Base-by-base conservation (phyloP, 2,888 invertebrate genomes). In the Melolontha melolontha region DNA sequence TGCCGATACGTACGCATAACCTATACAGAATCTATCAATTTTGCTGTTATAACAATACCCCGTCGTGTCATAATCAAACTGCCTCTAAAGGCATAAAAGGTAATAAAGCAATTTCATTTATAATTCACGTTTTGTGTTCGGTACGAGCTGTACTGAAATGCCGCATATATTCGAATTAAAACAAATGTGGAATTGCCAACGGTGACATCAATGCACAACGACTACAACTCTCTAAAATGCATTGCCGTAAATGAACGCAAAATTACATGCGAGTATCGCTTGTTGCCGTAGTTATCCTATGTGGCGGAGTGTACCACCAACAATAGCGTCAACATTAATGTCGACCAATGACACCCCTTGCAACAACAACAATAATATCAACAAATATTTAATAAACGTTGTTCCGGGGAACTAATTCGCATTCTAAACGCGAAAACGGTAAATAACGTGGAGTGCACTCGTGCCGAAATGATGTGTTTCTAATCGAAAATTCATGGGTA, bases 301-400 rank as follows among this genome's bases (percentile, higher is more conserved):
- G 10, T 34, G 34, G 6, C 1, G 6, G 34, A 8, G 6, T 34
- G 34, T 34, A 34, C 34, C 4, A 6, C 10, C 34, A 34, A 34
- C 34, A 34, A 10, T 34, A 34, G 7, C 10, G 10, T 5, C 34
- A 34, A 34, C 34, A 34, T 8, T 10, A 34, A 10, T 34, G 10
- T 34, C 10, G 2, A 34, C 22, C 22, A 34, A 34, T 34, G 34
- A 10, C 4, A 34, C 4, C 10, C 10, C 6, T 34, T 34, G 34
- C 34, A 34, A 34, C 6, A 34, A 6, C 34, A 34, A 34, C 47
- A 8, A 64, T 39, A 64, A 65, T 65, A 41, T 51, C 64, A 51
- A 66, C 71, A 71, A 70, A 71, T 71, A 70, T 71, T 71, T 68
- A 71, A 71, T 71, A 70, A 69, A 70, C 65, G 63, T 47, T 66